These are phyloP conservation scores for Vannuccia rotundouncinata DNA, from an alignment of 2,888 invertebrate species.

Conservation along the genomic window DNA sequence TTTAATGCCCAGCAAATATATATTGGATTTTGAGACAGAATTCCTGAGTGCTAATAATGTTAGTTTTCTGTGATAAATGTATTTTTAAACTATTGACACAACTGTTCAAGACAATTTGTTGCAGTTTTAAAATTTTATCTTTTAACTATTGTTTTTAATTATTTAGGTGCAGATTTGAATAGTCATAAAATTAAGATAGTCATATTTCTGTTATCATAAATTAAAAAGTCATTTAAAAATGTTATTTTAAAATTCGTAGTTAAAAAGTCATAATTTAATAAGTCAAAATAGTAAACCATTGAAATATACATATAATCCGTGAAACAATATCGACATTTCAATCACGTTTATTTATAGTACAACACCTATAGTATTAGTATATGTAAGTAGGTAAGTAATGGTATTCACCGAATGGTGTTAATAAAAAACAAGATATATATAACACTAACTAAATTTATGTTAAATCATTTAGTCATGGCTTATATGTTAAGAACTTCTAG, in stretches of 20 bases:
- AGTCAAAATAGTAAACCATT: background rate
- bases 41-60: too few relatives aligned
- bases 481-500: background rate
- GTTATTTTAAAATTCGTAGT: background rate
- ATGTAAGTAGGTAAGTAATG: background rate
- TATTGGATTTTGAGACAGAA: too few relatives aligned
- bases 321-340: background rate
- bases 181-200: too few relatives aligned
- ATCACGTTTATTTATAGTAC: background rate
- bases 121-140: too few relatives aligned
- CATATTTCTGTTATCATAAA: too few relatives aligned
- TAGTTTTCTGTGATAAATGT: too few relatives aligned
- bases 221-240: background rate
- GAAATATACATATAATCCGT: background rate
- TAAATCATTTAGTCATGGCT: background rate
- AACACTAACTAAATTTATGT: background rate
- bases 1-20: too few relatives aligned
- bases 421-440: background rate
- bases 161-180: too few relatives aligned
- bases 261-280: background rate
- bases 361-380: background rate
- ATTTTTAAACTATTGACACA: too few relatives aligned
- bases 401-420: background rate
- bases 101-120: too few relatives aligned
- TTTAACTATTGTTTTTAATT: too few relatives aligned